Percentiles rank a stretch among this genome's conserved stretches.
phyloP scores from a whole-genome alignment of 2,888 invertebrate species.

The Auanema freiburgensis region DNA sequence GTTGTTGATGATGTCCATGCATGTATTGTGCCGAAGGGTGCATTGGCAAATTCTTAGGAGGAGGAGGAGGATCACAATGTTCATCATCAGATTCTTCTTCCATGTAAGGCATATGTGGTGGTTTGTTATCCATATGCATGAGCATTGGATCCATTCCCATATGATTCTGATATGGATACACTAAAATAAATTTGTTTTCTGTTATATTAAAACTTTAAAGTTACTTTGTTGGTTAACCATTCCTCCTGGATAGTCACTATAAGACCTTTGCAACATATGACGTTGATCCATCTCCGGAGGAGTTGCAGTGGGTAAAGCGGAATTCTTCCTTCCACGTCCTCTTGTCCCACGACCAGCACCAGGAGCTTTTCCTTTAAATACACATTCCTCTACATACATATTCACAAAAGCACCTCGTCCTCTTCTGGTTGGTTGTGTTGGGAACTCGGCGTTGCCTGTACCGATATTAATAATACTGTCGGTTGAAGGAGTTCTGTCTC shows the following conservation, averaged over 20 bases:
- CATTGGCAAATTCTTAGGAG: slow-evolving; percentile 24
- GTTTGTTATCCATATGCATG: no score
- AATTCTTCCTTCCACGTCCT: slow-evolving; percentile 24
- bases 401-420: slow-evolving; percentile 19
- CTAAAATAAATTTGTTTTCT: no score
- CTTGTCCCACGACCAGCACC: slow-evolving; percentile 12
- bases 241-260: slow-evolving; percentile 25
- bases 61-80: slow-evolving; percentile 39
- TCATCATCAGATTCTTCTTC: slow-evolving; percentile 30
- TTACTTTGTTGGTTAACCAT: no score
- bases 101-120: not conserved
- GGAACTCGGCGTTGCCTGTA: not conserved
- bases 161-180: no score
- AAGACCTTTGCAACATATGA: slow-evolving; percentile 30
- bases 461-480: slow-evolving; percentile 9
- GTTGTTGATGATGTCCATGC: no score
- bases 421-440: slow-evolving; percentile 11
- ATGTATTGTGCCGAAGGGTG: no score
- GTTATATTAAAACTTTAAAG: no score
- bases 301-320: slow-evolving; percentile 16
- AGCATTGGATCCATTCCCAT: no score
- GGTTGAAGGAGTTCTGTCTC: slow-evolving; percentile 16
- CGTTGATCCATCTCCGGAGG: slow-evolving; percentile 22
- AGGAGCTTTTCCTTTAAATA: not conserved
- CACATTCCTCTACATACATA: slow-evolving; percentile 14